Percentiles rank a stretch among this genome's conserved stretches.
phyloP scores from a whole-genome alignment of 2,797 vertebrate species.

The Muscicapa comitata region DNA sequence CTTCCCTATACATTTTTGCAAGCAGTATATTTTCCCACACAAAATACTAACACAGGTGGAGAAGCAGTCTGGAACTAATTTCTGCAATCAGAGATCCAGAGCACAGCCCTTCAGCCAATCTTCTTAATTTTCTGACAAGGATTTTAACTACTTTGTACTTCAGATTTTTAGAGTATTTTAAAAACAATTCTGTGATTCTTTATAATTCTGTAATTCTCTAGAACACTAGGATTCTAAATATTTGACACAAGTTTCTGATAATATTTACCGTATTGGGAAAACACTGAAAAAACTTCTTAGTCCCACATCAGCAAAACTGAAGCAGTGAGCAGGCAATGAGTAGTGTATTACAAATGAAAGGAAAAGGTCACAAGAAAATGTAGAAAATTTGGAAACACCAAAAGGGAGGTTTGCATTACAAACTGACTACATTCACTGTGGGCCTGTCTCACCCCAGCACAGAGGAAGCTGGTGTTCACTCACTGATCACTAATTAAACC shows the following conservation, averaged over 20 bases:
- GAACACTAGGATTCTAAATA: slow-evolving; percentile 4
- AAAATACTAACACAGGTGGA: slow-evolving; percentile 44
- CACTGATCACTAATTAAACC: neutral
- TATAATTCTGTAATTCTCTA: neutral
- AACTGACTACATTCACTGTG: neutral
- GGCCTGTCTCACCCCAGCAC: neutral
- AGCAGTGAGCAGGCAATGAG: neutral
- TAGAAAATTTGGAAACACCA: neutral
- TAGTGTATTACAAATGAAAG: neutral
- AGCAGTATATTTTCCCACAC: slow-evolving; percentile 40
- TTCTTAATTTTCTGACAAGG: neutral
- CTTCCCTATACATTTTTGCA: slow-evolving; percentile 37
- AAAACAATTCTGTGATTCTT: neutral
- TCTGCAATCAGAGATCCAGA: slow-evolving; percentile 23
- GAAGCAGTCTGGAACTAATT: slow-evolving; percentile 39
- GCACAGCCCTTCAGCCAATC: neutral
- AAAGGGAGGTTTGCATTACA: neutral
- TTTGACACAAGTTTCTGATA: neutral
- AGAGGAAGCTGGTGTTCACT: neutral
- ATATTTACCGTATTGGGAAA: neutral
- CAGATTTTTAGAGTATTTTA: neutral
- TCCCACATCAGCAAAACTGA: neutral
- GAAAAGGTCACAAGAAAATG: neutral
- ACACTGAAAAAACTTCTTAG: neutral
- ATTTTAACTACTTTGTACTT: neutral